Conservation (phyloP, 92 coral and sea anemone species). For the Phymanthus crucifer region DNA sequence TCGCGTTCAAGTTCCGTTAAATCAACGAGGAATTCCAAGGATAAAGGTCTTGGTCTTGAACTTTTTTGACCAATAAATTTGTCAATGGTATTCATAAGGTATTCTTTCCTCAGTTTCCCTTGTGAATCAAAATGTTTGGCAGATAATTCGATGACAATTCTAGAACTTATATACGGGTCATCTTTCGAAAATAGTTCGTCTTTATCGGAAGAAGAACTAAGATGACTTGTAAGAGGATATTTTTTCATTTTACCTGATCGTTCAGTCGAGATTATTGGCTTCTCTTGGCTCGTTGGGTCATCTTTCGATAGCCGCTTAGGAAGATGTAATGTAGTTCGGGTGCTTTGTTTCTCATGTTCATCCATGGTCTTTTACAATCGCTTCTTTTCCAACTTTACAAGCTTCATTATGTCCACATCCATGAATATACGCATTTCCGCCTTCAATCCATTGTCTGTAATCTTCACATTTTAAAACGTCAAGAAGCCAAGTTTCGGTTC, state of each 20-base stretch:
- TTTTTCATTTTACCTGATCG: too few relatives aligned
- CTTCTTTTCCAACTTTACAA: too few relatives aligned
- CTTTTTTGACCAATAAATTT: neutral
- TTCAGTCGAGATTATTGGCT: too few relatives aligned
- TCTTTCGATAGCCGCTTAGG: too few relatives aligned
- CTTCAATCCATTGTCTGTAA: neutral
- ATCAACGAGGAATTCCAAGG: neutral
- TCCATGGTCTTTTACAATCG: neutral
- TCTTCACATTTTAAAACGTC: neutral
- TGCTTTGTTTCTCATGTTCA: neutral
- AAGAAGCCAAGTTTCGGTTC: neutral
- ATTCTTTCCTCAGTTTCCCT: neutral
- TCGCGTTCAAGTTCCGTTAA: neutral
- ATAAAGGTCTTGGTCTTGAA: neutral
- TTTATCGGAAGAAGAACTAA: too few relatives aligned
- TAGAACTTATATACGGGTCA: too few relatives aligned
- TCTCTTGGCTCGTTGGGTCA: too few relatives aligned
- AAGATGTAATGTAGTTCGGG: too few relatives aligned
- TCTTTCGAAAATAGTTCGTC: too few relatives aligned
- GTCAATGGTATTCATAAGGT: neutral
- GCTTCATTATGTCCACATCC: too few relatives aligned
- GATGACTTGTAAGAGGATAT: too few relatives aligned
- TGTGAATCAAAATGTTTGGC: neutral
- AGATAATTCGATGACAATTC: neutral
- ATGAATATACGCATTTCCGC: too few relatives aligned